Percentiles rank a stretch among this genome's conserved stretches.
phyloP scores from a whole-genome alignment of 2,113 vertebrate species.

The Ceyx margarethae region DNA sequence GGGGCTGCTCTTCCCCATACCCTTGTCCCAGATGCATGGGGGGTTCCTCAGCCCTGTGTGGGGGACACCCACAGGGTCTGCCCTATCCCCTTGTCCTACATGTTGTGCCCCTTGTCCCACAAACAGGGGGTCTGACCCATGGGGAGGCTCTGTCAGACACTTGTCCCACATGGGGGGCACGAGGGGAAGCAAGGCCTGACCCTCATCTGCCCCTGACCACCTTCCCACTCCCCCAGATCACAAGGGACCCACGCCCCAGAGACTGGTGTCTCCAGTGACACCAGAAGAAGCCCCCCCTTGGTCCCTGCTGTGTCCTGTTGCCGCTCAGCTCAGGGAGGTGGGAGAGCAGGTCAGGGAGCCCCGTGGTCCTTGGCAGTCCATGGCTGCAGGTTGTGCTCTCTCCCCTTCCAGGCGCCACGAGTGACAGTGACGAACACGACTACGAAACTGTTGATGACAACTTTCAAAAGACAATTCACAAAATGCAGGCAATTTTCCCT shows the following conservation, averaged over 20 bases:
- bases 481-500: background rate
- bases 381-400: background rate
- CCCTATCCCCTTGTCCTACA: background rate
- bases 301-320: rapidly evolving
- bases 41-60: too few species aligned
- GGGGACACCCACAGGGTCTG: background rate
- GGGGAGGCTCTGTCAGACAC: background rate
- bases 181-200: too few species aligned
- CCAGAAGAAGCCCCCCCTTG: rapidly evolving
- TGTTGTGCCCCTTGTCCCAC: background rate
- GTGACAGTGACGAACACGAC: slow-evolving; percentile 32
- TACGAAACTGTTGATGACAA: slow-evolving; percentile 73
- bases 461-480: slow-evolving; percentile 11
- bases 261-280: background rate
- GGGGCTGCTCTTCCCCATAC: background rate
- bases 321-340: background rate
- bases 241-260: background rate
- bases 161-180: rapidly evolving
- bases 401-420: background rate
- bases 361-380: rapidly evolving
- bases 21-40: background rate
- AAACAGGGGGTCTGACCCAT: too few species aligned
- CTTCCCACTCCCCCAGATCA: rapidly evolving
- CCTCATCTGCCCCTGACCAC: background rate
- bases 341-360: background rate